phyloP scores from a whole-genome alignment of 2,113 vertebrate genomes.

The Eira barbara region DNA sequence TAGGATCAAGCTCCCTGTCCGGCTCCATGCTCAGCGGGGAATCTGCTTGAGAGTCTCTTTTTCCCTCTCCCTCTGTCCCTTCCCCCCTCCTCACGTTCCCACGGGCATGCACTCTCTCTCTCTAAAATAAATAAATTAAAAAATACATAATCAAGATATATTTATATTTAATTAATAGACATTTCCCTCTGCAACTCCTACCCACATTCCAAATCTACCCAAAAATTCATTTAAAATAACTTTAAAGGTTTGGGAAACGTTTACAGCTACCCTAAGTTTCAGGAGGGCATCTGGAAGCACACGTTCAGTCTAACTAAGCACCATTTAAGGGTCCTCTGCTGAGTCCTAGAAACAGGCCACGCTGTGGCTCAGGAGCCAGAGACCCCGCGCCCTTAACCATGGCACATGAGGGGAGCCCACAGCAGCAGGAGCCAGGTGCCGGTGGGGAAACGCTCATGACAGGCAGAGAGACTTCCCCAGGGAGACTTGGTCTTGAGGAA shows the following conservation, averaged over 20 bases:
- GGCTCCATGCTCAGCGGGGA: neutral
- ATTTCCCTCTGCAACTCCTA: neutral
- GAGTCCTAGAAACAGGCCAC: neutral
- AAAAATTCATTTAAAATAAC: neutral
- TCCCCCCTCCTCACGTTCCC: too few relatives aligned
- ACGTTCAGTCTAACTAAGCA: too few relatives aligned
- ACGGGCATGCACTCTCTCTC: too few relatives aligned
- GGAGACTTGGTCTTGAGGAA: neutral
- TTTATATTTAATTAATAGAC: neutral
- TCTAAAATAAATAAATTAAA: neutral
- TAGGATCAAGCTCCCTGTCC: neutral
- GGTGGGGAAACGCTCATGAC: neutral
- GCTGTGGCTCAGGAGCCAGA: neutral
- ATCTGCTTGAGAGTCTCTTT: neutral
- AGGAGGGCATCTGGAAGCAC: neutral
- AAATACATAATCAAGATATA: neutral
- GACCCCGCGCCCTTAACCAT: accelerated
- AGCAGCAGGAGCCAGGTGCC: accelerated
- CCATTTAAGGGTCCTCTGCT: neutral
- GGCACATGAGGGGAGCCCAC: accelerated
- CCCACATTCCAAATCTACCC: neutral
- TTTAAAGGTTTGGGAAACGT: neutral
- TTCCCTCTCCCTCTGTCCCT: neutral
- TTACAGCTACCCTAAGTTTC: neutral
- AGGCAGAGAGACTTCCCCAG: neutral